phyloP scores from a whole-genome alignment of 2,888 invertebrate genomes.

The Polydrusus cervinus region DNA sequence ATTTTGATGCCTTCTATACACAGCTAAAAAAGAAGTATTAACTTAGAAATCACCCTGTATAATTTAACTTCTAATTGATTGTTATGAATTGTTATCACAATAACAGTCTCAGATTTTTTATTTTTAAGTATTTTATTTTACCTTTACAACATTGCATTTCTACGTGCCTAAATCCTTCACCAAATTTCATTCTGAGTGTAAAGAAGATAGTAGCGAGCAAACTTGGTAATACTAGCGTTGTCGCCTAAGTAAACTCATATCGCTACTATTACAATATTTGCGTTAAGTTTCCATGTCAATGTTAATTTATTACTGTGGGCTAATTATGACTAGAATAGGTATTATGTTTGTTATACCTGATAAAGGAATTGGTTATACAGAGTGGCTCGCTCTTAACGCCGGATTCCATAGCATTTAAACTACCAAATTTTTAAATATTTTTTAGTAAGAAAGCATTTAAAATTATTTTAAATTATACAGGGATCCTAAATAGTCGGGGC shows the following conservation, averaged over 20 bases:
- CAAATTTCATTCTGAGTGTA: neutral
- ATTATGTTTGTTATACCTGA: conserved; percentile 9
- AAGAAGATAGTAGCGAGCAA: conserved; percentile 14
- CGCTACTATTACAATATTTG: conserved; percentile 22
- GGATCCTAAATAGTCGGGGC: too few species aligned
- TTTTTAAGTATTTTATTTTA: neutral
- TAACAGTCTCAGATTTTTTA: too few species aligned
- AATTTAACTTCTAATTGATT: too few species aligned
- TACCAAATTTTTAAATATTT: too few species aligned
- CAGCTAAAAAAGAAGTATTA: too few species aligned
- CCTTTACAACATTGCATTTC: neutral
- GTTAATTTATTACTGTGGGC: conserved; percentile 21
- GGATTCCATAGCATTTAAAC: too few species aligned
- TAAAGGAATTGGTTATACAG: neutral
- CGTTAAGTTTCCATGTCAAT: conserved; percentile 14
- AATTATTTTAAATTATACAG: too few species aligned
- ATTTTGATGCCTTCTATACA: too few species aligned
- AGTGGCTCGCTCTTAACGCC: too few species aligned
- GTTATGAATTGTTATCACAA: too few species aligned
- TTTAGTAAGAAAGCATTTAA: too few species aligned
- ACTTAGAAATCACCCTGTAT: too few species aligned
- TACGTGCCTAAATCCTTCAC: conserved; percentile 1
- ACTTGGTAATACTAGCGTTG: conserved; percentile 15
- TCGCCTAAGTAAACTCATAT: conserved; percentile 28
- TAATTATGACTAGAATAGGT: conserved; percentile 3